Evolutionary conservation across 2,113 vertebrate genomes (phyloP).

Genomic region (Bubalus kerabau): DNA sequence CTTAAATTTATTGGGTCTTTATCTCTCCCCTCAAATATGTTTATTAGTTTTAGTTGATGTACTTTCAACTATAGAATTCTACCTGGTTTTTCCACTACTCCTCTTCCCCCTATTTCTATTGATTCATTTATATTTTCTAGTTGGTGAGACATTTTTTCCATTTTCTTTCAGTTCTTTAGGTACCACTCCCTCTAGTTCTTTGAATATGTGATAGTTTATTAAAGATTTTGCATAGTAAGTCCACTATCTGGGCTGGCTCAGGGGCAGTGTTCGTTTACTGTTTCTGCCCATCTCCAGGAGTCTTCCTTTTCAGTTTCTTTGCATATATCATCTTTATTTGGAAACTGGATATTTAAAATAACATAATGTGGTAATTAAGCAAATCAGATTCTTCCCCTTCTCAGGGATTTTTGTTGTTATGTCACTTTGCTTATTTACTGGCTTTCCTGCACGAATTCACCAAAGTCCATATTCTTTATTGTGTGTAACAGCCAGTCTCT

Average conservation of each 20-base stretch:
- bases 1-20: background rate
- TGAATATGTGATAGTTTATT: background rate
- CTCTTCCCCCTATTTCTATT: background rate
- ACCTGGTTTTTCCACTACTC: background rate
- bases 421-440: background rate
- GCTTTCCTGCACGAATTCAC: background rate
- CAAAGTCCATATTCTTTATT: background rate
- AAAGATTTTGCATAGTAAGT: background rate
- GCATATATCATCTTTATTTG: background rate
- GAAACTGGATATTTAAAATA: background rate
- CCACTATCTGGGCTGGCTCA: background rate
- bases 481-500: background rate
- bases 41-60: background rate
- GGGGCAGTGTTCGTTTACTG: background rate
- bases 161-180: background rate
- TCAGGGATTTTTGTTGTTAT: background rate
- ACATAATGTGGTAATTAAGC: background rate
- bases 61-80: background rate
- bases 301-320: background rate
- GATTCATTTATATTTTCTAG: background rate
- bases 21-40: background rate
- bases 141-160: background rate
- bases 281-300: background rate
- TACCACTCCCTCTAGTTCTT: background rate
- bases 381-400: background rate